Conservation (phyloP, 2,888 invertebrate genomes). For the Notodonta dromedarius region DNA sequence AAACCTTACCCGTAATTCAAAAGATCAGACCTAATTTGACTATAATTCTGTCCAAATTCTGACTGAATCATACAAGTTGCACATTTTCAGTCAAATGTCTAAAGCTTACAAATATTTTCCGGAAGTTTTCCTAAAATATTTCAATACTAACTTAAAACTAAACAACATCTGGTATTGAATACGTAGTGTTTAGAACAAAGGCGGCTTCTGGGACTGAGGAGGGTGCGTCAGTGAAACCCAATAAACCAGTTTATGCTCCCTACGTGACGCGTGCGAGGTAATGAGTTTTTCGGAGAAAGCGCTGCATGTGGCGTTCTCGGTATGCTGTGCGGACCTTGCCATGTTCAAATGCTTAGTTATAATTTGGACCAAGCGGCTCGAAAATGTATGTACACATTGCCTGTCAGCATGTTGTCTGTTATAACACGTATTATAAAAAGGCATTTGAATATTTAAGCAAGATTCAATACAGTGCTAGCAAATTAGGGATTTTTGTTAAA, state of each 20-base stretch:
- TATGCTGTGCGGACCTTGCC: conserved; percentile 26
- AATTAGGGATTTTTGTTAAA: too few species aligned
- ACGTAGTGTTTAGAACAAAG: conserved; percentile 50
- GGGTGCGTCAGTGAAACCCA: conserved; percentile 71
- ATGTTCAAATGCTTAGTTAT: conserved; percentile 8
- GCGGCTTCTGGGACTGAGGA: conserved; percentile 28
- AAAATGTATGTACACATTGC: neutral
- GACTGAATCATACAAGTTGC: too few species aligned
- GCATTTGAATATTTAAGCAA: too few species aligned
- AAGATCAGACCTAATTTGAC: too few species aligned
- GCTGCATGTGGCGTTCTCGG: conserved; percentile 55
- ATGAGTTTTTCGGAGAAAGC: conserved; percentile 81
- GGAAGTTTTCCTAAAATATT: neutral
- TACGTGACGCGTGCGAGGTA: conserved; percentile 80
- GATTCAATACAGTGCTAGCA: too few species aligned
- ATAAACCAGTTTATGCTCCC: conserved; percentile 77
- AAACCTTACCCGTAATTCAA: too few species aligned
- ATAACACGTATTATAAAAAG: neutral
- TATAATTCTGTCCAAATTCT: too few species aligned
- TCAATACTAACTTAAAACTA: neutral
- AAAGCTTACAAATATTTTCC: too few species aligned
- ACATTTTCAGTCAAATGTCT: too few species aligned
- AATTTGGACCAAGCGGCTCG: neutral
- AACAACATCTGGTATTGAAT: conserved; percentile 33
- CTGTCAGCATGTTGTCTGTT: neutral